Conservation (phyloP, 92 coral and sea anemone genomes). For the Phenganax marumi region DNA sequence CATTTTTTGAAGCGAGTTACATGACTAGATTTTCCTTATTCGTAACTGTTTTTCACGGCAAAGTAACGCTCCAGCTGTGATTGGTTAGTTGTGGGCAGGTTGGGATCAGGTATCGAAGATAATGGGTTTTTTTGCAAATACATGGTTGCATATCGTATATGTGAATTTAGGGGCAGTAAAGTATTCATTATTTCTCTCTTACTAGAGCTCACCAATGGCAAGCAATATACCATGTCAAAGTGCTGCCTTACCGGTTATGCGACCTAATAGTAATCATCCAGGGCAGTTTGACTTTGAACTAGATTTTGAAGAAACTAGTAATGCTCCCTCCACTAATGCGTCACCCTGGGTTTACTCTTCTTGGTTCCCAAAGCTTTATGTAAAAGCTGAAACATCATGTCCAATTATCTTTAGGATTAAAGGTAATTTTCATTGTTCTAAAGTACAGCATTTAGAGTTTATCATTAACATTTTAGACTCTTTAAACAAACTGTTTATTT, state of each 20-base stretch:
- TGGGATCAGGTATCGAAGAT: no score
- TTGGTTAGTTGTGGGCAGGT: no score
- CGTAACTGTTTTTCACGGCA: no score
- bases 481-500: not conserved
- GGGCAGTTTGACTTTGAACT: constrained; percentile 63
- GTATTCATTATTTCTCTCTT: not conserved
- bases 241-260: constrained; percentile 28
- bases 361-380: constrained; percentile 65
- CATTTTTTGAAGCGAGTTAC: no score
- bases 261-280: constrained; percentile 62
- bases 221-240: not conserved
- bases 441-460: no score
- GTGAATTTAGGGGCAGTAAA: no score
- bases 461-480: no score
- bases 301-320: constrained; percentile 64
- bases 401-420: constrained; percentile 58
- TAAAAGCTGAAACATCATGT: constrained; percentile 68
- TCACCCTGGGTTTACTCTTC: constrained; percentile 84
- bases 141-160: no score
- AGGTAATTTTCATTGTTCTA: constrained; percentile 28
- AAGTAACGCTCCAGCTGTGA: no score
- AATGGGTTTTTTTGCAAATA: no score
- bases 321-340: constrained; percentile 66
- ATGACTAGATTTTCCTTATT: no score
- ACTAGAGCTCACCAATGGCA: not conserved